These are phyloP conservation scores for Diorhabda carinulata DNA, from an alignment of 1,140 invertebrate genomes.

Conservation along the genomic window DNA sequence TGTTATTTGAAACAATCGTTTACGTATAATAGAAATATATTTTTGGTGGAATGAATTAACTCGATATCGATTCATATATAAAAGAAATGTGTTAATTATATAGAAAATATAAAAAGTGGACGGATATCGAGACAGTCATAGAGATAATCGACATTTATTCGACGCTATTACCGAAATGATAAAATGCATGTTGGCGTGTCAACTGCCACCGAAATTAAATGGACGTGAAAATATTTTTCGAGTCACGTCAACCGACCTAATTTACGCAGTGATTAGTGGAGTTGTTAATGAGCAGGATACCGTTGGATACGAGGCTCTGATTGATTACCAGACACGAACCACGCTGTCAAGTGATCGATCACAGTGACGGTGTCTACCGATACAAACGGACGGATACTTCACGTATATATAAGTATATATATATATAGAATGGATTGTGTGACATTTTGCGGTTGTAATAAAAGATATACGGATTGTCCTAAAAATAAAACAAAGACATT, in stretches of 20 bases:
- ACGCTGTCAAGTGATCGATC: constrained; percentile 17
- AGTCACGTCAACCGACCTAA: constrained; percentile 17
- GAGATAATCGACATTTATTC: constrained; percentile 5
- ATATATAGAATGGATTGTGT: too few relatives aligned
- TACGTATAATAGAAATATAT: too few relatives aligned
- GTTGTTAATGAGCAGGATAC: constrained; percentile 19
- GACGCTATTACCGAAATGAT: constrained; percentile 2
- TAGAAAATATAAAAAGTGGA: too few relatives aligned
- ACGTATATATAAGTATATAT: too few relatives aligned
- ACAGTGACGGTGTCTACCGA: neutral
- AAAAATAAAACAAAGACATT: too few relatives aligned
- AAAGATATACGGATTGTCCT: too few relatives aligned
- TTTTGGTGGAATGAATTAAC: too few relatives aligned
- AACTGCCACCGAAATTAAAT: constrained; percentile 15
- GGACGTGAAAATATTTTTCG: constrained; percentile 16
- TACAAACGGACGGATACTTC: neutral
- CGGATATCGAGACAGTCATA: too few relatives aligned
- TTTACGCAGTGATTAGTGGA: constrained; percentile 18
- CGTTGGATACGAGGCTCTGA: constrained; percentile 6
- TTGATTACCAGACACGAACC: constrained; percentile 18
- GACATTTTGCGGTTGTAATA: too few relatives aligned
- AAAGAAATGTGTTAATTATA: too few relatives aligned
- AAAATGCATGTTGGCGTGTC: constrained; percentile 12
- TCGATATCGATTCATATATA: too few relatives aligned
- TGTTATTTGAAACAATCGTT: too few relatives aligned